Evolutionary conservation across 2,113 vertebrate genomes (phyloP).

Genomic region (Paramisgurnus dabryanus): DNA sequence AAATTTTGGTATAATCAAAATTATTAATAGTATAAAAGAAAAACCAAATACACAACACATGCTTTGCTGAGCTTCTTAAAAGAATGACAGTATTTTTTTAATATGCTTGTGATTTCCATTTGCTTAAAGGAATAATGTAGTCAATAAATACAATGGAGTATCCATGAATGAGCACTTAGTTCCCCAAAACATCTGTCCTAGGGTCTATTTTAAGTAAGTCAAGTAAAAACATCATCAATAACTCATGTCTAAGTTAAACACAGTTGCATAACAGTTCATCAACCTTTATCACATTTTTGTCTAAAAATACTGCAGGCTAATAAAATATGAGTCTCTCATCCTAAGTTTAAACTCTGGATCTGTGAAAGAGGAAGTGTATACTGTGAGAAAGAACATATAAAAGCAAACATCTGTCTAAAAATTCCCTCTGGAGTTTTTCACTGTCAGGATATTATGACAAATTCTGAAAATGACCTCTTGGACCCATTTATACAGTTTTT

Average conservation of each 20-base stretch:
- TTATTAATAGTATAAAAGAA: no score
- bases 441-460: constrained; percentile 50
- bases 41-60: no score
- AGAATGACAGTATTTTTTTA: no score
- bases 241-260: background rate
- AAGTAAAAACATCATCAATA: background rate
- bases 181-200: background rate
- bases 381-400: constrained; percentile 31
- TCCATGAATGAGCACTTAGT: no score
- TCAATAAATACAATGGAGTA: no score
- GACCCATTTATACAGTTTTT: background rate
- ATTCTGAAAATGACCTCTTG: background rate
- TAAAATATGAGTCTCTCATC: background rate
- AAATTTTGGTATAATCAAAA: no score
- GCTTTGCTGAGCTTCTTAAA: no score
- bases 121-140: no score
- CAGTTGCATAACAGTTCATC: background rate
- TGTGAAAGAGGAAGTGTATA: constrained; percentile 24
- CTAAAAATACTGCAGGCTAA: background rate
- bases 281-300: constrained; percentile 2
- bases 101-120: no score
- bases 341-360: background rate
- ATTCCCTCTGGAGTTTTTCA: constrained; percentile 48
- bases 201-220: background rate
- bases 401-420: constrained; percentile 42